Evolutionary conservation across 2,888 invertebrate species (phyloP).

Genomic region (Alsophila aescularia): DNA sequence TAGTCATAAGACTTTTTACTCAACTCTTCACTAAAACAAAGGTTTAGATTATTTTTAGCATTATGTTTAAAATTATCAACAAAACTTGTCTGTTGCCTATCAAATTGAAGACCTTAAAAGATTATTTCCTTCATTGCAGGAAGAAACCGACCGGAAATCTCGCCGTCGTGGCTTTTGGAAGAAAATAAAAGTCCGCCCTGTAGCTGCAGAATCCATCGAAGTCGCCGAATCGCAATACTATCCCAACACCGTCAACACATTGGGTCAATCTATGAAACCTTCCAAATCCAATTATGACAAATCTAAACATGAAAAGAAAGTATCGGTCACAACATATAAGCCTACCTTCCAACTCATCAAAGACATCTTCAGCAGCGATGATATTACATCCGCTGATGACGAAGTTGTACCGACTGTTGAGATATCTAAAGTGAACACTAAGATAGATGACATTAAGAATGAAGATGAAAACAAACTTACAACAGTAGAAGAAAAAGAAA

Average conservation of each 20-base stretch:
- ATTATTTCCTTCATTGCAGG: slow-evolving; percentile 50
- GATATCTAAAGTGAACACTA: slow-evolving; percentile 57
- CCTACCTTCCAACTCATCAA: slow-evolving; percentile 63
- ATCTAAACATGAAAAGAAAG: slow-evolving; percentile 55
- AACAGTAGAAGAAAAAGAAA: slow-evolving; percentile 45
- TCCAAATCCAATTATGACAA: slow-evolving; percentile 42
- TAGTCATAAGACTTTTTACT: too few relatives aligned
- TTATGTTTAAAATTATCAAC: too few relatives aligned
- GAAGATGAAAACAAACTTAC: slow-evolving; percentile 37
- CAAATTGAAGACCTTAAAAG: not conserved
- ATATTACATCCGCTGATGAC: slow-evolving; percentile 39
- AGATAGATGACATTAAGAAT: slow-evolving; percentile 21
- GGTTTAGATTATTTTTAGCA: too few relatives aligned
- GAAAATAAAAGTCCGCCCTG: slow-evolving; percentile 86
- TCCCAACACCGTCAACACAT: slow-evolving; percentile 84
- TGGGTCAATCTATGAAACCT: slow-evolving; percentile 57
- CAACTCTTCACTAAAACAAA: too few relatives aligned
- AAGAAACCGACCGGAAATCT: slow-evolving; percentile 54
- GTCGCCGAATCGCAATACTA: slow-evolving; percentile 91
- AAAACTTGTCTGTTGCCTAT: not conserved
- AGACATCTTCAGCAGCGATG: slow-evolving; percentile 60
- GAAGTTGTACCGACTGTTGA: slow-evolving; percentile 46
- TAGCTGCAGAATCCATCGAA: slow-evolving; percentile 87
- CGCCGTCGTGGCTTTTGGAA: slow-evolving; percentile 90
- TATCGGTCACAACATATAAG: slow-evolving; percentile 71